Conservation (phyloP, 2,113 vertebrate genomes). For the Triplophysa tibetana region DNA sequence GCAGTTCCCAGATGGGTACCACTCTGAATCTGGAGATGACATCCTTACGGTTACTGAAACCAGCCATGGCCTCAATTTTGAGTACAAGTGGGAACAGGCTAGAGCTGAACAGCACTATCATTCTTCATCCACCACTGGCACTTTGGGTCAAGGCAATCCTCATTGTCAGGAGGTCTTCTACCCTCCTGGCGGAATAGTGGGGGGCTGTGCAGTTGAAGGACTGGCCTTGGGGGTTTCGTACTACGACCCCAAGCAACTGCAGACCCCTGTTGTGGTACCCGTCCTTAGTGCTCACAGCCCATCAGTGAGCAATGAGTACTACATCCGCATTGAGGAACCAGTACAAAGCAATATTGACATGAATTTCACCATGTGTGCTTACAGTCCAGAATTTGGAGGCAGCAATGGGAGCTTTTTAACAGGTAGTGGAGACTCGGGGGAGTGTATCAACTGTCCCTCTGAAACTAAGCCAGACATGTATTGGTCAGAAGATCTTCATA, state of each 20-base stretch:
- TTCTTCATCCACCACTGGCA: constrained; percentile 59
- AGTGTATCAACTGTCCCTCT: constrained; percentile 70
- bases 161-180: constrained; percentile 84
- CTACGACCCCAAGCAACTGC: constrained; percentile 79
- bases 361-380: constrained; percentile 81
- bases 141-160: constrained; percentile 71
- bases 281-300: constrained; percentile 91
- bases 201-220: constrained; percentile 69
- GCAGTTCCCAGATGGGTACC: constrained; percentile 89
- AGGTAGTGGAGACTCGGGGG: constrained; percentile 65
- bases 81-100: constrained; percentile 95
- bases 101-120: constrained; percentile 72
- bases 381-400: constrained; percentile 74
- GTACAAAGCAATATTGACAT: constrained; percentile 76
- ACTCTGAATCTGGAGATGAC: constrained; percentile 85
- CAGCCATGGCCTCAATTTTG: constrained; percentile 93
- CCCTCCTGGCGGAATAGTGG: constrained; percentile 72
- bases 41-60: constrained; percentile 95
- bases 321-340: constrained; percentile 91
- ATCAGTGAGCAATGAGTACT: constrained; percentile 88
- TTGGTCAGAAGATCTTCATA: constrained; percentile 73
- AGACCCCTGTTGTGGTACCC: constrained; percentile 81
- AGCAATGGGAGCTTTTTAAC: constrained; percentile 73
- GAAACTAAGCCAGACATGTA: constrained; percentile 67
- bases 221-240: constrained; percentile 79